Evolutionary conservation across 1,140 invertebrate genomes (phyloP), one percentile per base, ranked within the genome.

Genomic region (Diorhabda elongata): DNA sequence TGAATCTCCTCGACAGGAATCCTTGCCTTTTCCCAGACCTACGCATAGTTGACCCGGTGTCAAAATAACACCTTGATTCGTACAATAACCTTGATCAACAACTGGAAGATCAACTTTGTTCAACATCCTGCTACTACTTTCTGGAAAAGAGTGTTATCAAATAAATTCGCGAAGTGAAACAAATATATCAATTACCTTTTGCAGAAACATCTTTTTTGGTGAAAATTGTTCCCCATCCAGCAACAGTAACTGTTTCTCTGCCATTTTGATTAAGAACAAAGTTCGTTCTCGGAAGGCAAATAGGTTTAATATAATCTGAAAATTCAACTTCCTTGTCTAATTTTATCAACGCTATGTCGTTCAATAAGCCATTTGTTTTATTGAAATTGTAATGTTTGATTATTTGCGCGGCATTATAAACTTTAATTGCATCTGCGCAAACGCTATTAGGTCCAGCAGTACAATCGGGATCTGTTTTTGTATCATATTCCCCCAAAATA

Each of bases 311-410:
- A 69, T 81, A 84, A 56, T 83, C 77, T 68, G 80, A 85, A 71
- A 84, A 88, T 3, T 57, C 11, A 3, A 89, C 84, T 5, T 84
- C 74, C 0, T 73, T 67, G 2, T 81, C 72, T 3, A 90, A 73
- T 56, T 83, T 83, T 3, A 89, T 67, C 3, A 89, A 72, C 1
- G 87, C 87, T 58, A 90, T 85, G 70, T 90, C 88, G 72, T 88
- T 84, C 26, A 26, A 26, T 58, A 81, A 75, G 3, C 82, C 70
- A 4, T 71, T 69, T 52, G 83, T 81, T 11, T 80, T 71, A 3
- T 61, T 67, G 0, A 84, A 65, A 58, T 83, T 79, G 9, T 80
- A 71, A 5, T 69, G 71, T 41, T 69, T 52, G 11, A 69, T 61
- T n/a, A 67, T 60, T 9, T 59, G 42, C 8, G 64, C 66, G 3